Percentiles rank a stretch among this genome's conserved stretches.
phyloP scores from a whole-genome alignment of 2,113 vertebrate genomes.

The Capra hircus region DNA sequence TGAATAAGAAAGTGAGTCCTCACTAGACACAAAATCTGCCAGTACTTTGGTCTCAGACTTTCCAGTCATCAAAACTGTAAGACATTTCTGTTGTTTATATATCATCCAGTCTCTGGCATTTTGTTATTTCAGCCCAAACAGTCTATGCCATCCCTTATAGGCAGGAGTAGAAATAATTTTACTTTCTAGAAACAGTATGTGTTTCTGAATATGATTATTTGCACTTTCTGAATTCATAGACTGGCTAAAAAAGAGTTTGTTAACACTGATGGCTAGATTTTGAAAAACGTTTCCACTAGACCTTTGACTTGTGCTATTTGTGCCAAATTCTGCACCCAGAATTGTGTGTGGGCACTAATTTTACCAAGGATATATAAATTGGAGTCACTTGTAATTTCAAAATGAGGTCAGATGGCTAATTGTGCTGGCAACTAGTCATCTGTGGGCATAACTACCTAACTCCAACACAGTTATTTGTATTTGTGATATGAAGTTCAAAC shows the following conservation, averaged over 20 bases:
- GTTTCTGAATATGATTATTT: constrained; percentile 24
- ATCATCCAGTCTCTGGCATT: neutral
- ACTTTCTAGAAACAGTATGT: constrained; percentile 48
- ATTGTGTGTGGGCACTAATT: constrained; percentile 29
- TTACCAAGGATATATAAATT: constrained; percentile 30
- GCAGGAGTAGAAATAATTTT: neutral
- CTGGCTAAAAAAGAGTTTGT: neutral
- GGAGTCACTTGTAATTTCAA: constrained; percentile 26
- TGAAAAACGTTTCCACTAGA: constrained; percentile 46
- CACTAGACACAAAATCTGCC: neutral
- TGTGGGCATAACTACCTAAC: constrained; percentile 37
- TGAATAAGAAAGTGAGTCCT: neutral
- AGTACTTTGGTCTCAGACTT: neutral
- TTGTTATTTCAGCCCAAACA: neutral
- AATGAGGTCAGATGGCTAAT: constrained; percentile 63
- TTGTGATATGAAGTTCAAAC: constrained; percentile 43
- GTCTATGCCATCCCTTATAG: neutral
- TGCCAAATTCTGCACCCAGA: constrained; percentile 40
- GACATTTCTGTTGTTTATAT: neutral
- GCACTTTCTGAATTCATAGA: constrained; percentile 9
- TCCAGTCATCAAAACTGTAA: neutral
- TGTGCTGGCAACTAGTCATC: constrained; percentile 34
- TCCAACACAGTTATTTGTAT: constrained; percentile 46
- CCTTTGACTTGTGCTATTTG: constrained; percentile 3
- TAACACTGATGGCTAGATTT: constrained; percentile 35